Evolutionary conservation across 1,140 invertebrate genomes (phyloP).

Genomic region (Calliphora vicina): DNA sequence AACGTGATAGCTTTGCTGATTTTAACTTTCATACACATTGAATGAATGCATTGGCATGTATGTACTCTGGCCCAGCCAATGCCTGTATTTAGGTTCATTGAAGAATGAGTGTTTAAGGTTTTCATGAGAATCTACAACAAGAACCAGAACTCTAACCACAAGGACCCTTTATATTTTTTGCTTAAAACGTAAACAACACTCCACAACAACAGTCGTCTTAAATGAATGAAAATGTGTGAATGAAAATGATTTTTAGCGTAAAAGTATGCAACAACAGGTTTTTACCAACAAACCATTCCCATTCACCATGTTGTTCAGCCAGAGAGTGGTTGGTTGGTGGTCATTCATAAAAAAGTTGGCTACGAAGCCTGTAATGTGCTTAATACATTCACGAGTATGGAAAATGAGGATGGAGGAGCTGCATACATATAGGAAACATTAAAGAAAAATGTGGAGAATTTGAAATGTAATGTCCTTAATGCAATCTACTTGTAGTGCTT

Average conservation of each 20-base stretch:
- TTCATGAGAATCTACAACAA: background rate
- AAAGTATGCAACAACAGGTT: background rate
- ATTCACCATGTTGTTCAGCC: background rate
- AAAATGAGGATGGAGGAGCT: background rate
- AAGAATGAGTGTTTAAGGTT: background rate
- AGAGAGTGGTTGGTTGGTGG: background rate
- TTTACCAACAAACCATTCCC: background rate
- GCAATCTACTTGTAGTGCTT: no score
- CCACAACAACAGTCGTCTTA: background rate
- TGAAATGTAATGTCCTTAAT: no score
- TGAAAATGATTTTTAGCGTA: background rate
- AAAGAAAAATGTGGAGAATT: no score
- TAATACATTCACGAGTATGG: background rate
- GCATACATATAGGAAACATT: no score
- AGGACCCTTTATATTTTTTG: background rate
- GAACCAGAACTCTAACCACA: background rate
- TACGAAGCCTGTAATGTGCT: background rate
- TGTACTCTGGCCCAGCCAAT: no score
- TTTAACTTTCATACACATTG: background rate
- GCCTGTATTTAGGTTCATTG: background rate
- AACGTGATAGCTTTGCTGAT: constrained; percentile 17
- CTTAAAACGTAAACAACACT: background rate
- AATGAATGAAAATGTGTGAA: constrained; percentile 9
- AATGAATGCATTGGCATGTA: constrained; percentile 19
- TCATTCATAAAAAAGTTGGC: background rate